Evolutionary conservation across 2,797 vertebrate genomes (phyloP), one percentile per base, ranked within the genome.

Genomic region (Perdix hodgsoniae): DNA sequence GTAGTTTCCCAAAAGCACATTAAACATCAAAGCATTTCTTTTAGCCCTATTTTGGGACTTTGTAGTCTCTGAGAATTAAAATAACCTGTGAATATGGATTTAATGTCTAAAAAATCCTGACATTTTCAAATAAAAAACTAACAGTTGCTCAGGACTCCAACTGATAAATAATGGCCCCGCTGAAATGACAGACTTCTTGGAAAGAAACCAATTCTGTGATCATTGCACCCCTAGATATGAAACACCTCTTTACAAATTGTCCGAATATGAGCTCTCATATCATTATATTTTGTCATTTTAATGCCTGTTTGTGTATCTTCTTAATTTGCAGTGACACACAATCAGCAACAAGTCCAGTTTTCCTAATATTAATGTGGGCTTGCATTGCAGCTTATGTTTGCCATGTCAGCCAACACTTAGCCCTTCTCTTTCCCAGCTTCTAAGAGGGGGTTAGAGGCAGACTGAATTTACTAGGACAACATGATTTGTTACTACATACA

Each of bases 171-270:
- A 97, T 88, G 91, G 69, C 72, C 96, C 79, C 93, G 90, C 93
- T 97, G 97, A 97, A 97, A 97, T 95, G 97, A 94, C 84, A 95
- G 95, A 94, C 93, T 95, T 96, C 94, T 97, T 97, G 97, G 96
- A 97, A 96, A 91, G 94, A 79, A 95, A 95, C 97, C 96, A 97
- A 87, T 95, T 96, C 96, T 97, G 94, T 97, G 97, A 97, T 97
- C 96, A 95, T 78, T 94, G 97, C 95, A 95, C 93, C 95, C 96
- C 83, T 95, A 94, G 90, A 97, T 97, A 97, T 97, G 97, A 97
- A 97, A 97, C 97, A 97, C 97, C 96, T 97, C 94, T 88, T 96
- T 97, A 91, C 95, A 97, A 95, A 94, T 93, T 94, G 90, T 91
- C 95, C 90, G 90, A 93, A 91, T 97, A 95, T 96, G 91, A 95